A percentile compares a stretch with the other conserved stretches of the same genome.
Evolutionary conservation across 2,888 invertebrate species (phyloP).

Genomic region (Dexiosoma caninum): DNA sequence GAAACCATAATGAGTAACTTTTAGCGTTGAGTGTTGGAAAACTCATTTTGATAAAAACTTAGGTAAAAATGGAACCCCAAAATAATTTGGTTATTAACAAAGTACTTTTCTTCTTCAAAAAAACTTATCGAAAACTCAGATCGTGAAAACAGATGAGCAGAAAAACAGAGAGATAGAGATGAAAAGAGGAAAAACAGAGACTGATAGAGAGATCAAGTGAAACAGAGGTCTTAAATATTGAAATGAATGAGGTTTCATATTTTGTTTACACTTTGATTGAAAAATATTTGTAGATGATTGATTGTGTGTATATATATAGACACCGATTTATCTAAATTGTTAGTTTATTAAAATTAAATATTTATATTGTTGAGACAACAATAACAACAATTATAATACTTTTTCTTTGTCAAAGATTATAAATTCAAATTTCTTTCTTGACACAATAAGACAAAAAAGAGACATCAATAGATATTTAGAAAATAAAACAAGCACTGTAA

Average conservation of each 20-base stretch:
- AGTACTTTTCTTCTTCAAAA: not conserved
- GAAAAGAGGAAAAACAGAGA: constrained; percentile 51
- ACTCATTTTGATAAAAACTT: not conserved
- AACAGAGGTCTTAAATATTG: not conserved
- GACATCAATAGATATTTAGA: not conserved
- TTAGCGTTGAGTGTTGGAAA: too few relatives aligned
- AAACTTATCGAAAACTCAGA: not conserved
- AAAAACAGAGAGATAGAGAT: constrained; percentile 55
- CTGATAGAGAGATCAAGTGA: constrained; percentile 40
- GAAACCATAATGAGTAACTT: too few relatives aligned
- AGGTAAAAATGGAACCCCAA: not conserved
- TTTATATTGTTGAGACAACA: constrained; percentile 60
- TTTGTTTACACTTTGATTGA: constrained; percentile 4
- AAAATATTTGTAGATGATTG: constrained; percentile 16
- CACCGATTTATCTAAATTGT: constrained; percentile 46
- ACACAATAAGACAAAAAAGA: constrained; percentile 25
- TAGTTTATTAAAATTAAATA: constrained; percentile 41
- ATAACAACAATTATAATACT: constrained; percentile 64
- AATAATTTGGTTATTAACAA: not conserved
- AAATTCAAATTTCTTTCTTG: constrained; percentile 11
- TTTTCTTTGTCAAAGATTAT: constrained; percentile 1
- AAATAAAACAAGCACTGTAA: not conserved
- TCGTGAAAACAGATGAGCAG: constrained; percentile 19
- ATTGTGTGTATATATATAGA: constrained; percentile 33
- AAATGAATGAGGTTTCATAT: constrained; percentile 6